These are phyloP conservation scores for Lichenostomus cassidix DNA, from an alignment of 2,113 vertebrate genomes.

Conservation along the genomic window DNA sequence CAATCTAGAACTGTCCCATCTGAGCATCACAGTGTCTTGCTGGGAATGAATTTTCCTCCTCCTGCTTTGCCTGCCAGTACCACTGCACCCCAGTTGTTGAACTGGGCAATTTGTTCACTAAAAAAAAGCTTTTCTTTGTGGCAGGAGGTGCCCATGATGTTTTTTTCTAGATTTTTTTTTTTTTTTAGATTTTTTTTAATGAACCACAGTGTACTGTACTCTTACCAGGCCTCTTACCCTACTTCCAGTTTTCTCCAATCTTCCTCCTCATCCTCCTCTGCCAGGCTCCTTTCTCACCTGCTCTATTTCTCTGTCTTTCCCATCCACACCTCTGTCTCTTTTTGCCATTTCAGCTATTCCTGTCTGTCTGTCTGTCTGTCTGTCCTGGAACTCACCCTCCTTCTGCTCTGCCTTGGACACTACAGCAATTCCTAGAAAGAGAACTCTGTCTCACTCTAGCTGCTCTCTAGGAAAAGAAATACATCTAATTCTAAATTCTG, in stretches of 20 bases:
- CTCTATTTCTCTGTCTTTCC: background rate
- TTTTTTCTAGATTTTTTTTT: background rate
- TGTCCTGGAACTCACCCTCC: background rate
- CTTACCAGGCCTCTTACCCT: background rate
- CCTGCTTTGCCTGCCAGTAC: background rate
- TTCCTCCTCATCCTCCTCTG: background rate
- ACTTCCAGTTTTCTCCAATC: background rate
- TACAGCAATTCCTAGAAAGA: background rate
- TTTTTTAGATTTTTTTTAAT: background rate
- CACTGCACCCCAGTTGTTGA: background rate
- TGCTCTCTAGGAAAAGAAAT: background rate
- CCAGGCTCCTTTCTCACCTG: background rate
- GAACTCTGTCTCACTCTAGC: background rate
- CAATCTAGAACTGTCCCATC: background rate
- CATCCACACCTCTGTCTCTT: background rate
- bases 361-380: background rate
- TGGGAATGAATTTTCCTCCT: background rate
- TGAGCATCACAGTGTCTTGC: background rate
- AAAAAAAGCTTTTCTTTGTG: background rate
- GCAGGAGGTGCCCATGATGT: fast-evolving
- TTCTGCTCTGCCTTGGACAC: background rate
- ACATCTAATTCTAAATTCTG: background rate
- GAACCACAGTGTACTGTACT: background rate
- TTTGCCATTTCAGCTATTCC: background rate
- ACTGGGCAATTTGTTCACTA: background rate